Base-by-base conservation (phyloP, 2,888 invertebrate species). In the Nomada lathburiana region DNA sequence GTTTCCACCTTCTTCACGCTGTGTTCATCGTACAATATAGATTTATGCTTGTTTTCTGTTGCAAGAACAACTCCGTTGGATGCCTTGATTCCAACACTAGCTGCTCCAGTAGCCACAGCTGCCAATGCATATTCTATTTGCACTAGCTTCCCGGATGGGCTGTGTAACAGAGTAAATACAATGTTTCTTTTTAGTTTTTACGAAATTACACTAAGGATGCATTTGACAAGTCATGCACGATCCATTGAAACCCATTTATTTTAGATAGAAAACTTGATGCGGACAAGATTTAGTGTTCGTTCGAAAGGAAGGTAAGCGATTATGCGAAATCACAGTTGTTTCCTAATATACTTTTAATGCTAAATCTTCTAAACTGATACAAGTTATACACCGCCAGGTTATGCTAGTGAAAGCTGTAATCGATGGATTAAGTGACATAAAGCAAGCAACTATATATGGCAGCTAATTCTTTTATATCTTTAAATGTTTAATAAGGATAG, bases 51-150 rank as follows among this genome's bases (percentile, higher is more conserved):
- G 94, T 99, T 99, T 94, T 99, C 99, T 4, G 99, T 99, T 0
- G 99, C 99, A 89, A 99, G 96, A 23, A 99, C 99, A 11, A 99
- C 98, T 36, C 99, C 99, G 96, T 99, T 99, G 50, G 97, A 97
- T 11, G 99, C 99, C 96, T 99, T 98, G 78, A 99, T 99, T 57
- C 99, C 99, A 86, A 99, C 99, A 78, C 99, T 99, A 3, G 99
- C 99, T 4, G 99, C 99, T 81, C 99, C 99, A 84, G 99, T 98
- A 80, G 98, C 98, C 42, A 99, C 99, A 47, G 99, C 99, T 74
- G 99, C 99, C 94, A 99, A 95, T 4, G 99, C 99, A 97, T 99
- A 99, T 95, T 99, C 99, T 90, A 99, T 99, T 95, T 99, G 99
- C 74, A 99, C 99, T 91, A 99, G 95, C 95, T 99, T 99, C 87